Evolutionary conservation across 2,113 vertebrate genomes (phyloP).

Genomic region (Strix uralensis): DNA sequence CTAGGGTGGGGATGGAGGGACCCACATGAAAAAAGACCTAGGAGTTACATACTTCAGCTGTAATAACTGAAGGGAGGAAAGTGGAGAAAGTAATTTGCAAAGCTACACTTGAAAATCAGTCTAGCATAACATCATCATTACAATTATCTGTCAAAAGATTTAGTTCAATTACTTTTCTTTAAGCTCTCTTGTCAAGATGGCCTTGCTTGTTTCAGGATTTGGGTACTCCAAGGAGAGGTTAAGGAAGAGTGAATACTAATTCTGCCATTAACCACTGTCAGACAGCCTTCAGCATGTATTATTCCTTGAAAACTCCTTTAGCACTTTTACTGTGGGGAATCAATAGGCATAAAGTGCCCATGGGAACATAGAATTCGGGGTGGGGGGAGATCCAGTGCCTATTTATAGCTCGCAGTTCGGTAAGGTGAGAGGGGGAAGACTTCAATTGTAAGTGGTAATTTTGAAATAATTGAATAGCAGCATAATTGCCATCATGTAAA

Average conservation of each 20-base stretch:
- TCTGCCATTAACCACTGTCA: slow-evolving; percentile 53
- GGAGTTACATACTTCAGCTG: background rate
- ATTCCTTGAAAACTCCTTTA: slow-evolving; percentile 18
- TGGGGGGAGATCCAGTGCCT: background rate
- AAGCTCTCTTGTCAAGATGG: slow-evolving; percentile 61
- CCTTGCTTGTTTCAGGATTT: slow-evolving; percentile 46
- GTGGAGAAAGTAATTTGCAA: slow-evolving; percentile 66
- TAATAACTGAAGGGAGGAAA: slow-evolving; percentile 36
- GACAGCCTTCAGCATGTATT: background rate
- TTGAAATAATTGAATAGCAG: slow-evolving; percentile 53
- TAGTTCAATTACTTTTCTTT: slow-evolving; percentile 69
- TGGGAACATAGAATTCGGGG: background rate
- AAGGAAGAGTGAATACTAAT: slow-evolving; percentile 52
- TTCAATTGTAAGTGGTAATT: slow-evolving; percentile 24
- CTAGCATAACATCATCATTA: slow-evolving; percentile 66
- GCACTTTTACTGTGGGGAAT: background rate
- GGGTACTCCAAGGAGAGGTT: slow-evolving; percentile 49
- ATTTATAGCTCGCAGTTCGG: background rate
- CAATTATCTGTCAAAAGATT: slow-evolving; percentile 73
- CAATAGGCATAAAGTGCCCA: slow-evolving; percentile 22
- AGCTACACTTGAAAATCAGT: slow-evolving; percentile 66
- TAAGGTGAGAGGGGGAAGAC: background rate
- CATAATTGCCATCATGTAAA: background rate
- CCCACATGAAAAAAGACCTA: background rate
- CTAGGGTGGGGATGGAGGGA: background rate